Conservation (phyloP, 2,797 vertebrate species). For the Loris lydekkerianus region DNA sequence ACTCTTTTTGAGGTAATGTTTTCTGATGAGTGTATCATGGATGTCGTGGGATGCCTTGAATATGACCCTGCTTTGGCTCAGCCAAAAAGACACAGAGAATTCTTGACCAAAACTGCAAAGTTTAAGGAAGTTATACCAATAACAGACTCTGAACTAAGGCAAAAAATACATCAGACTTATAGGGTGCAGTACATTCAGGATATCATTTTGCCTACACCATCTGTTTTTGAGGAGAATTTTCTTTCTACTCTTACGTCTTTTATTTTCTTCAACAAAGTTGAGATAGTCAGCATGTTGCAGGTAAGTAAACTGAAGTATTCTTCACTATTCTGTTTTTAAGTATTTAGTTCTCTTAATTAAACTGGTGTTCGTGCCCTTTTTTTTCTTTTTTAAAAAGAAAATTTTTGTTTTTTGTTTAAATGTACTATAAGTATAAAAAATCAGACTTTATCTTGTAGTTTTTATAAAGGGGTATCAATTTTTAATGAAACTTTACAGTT, state of each 20-base stretch:
- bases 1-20: slow-evolving; percentile 99
- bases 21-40: slow-evolving; percentile 99
- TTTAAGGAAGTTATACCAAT: slow-evolving; percentile 99
- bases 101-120: slow-evolving; percentile 99
- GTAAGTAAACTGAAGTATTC: slow-evolving; percentile 88
- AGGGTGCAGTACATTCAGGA: slow-evolving; percentile 99
- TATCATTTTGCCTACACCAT: slow-evolving; percentile 99
- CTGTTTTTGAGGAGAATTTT: slow-evolving; percentile 99
- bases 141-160: slow-evolving; percentile 98
- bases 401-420: slow-evolving; percentile 60
- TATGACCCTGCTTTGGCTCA: slow-evolving; percentile 98
- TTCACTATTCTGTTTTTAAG: slow-evolving; percentile 55
- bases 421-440: background rate
- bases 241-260: slow-evolving; percentile 99
- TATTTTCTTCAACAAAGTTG: slow-evolving; percentile 99
- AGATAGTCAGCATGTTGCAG: slow-evolving; percentile 99
- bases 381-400: slow-evolving; percentile 27
- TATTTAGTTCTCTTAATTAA: slow-evolving; percentile 38
- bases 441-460: background rate
- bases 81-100: slow-evolving; percentile 97
- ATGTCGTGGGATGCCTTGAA: slow-evolving; percentile 99
- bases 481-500: slow-evolving; percentile 40
- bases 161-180: slow-evolving; percentile 99
- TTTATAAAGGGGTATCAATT: slow-evolving; percentile 33
- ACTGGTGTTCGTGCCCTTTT: background rate